Evolutionary conservation across 2,888 invertebrate species (phyloP), one percentile per base, ranked within the genome.

Genomic region (Amblyteles armatorius): DNA sequence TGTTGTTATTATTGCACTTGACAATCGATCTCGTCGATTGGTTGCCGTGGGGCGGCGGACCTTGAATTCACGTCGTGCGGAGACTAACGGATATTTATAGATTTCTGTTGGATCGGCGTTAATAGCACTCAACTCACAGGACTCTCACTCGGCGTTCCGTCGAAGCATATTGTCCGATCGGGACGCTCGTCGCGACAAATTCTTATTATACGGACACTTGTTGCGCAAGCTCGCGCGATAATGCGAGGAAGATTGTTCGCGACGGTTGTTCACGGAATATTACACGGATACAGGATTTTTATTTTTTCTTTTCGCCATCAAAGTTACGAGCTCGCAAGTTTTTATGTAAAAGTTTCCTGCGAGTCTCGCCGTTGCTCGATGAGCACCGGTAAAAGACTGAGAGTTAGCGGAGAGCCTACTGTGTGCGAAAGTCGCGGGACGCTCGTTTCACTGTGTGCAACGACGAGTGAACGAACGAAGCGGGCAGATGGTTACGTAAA

Each of bases 401-500:
- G 44, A 68, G 68, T 44, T 22, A 44, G 48, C 65, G 16, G 57
- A 29, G 68, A 26, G 57, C 22, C 22, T 26, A 11, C 22, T 26
- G 22, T 26, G 26, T 57, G 26, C 57, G 57, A 57, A 57, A 57
- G 57, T 40, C 57, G 57, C 36, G 40, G 7, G 4, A 19, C 57
- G 19, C 50, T 57, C 57, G 57, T 57, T 57, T 57, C 57, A 26
- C 57, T 13, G 57, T 22, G 26, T 57, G 22, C 26, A 57, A 57
- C 26, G 57, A 57, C 9, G 26, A 57, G 57, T 22, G 57, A 57
- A 57, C 57, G 57, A 57, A 22, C 57, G 57, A 57, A 22, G 76
- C 65, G 33, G 11, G 33, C 74, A 65, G 63, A 63, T 63, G 50
- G 57, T 57, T 76, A 76, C 76, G 63, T 76, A 76, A 76, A 76